Percentiles rank a stretch among this genome's conserved stretches.
These are phyloP conservation scores for Bungarus multicinctus DNA, from an alignment of 2,113 vertebrate genomes.

Conservation along the genomic window DNA sequence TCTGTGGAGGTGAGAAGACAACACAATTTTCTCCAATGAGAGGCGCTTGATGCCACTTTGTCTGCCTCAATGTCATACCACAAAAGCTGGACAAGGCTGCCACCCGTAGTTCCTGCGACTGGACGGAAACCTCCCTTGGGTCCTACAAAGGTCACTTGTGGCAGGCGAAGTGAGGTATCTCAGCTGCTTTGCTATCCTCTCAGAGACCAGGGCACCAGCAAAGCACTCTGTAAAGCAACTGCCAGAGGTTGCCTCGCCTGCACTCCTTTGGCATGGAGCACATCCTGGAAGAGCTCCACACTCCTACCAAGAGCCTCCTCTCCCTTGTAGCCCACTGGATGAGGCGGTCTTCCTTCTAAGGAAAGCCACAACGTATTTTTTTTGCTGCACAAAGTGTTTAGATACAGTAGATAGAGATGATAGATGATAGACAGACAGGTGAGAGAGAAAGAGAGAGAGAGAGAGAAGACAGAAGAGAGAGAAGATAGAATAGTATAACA, in stretches of 20 bases:
- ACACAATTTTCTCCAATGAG: background rate
- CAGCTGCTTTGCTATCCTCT: background rate
- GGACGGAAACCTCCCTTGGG: background rate
- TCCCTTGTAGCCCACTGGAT: background rate
- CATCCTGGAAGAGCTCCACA: background rate
- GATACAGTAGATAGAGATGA: too few relatives aligned
- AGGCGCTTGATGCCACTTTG: background rate
- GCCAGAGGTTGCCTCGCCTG: background rate
- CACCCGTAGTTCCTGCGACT: background rate
- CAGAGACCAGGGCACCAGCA: too few relatives aligned
- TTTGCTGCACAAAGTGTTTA: background rate
- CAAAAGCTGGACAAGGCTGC: background rate
- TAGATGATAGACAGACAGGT: too few relatives aligned
- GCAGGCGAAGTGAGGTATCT: background rate
- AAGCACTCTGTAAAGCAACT: background rate
- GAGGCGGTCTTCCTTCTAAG: background rate
- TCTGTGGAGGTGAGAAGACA: background rate
- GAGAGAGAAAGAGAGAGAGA: too few relatives aligned
- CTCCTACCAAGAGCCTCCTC: background rate
- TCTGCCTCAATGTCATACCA: background rate
- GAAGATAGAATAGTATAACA: too few relatives aligned
- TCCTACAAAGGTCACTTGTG: background rate
- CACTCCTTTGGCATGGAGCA: too few relatives aligned
- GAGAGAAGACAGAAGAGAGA: too few relatives aligned
- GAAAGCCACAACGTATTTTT: background rate